Evolutionary conservation across 2,113 vertebrate species (phyloP), one percentile per base, ranked within the genome.

Genomic region (Chaenogobius annularis): DNA sequence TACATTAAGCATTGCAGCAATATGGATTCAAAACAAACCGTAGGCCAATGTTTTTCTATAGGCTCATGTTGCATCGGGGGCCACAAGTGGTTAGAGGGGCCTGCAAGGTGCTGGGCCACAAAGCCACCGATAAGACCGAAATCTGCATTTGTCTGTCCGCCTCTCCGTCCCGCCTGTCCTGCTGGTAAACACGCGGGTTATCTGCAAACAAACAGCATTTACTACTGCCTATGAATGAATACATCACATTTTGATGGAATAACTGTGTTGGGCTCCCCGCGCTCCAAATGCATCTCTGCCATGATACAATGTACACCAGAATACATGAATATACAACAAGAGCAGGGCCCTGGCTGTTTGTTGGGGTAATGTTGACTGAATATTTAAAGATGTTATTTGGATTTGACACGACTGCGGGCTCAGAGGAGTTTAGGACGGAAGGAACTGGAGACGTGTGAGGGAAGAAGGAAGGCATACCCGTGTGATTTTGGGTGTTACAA

Each of bases 311-410:
- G 87, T 90, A 91, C 84, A 86, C 86, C 90, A 61, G 91, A 87
- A 92, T 92, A 91, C 88, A 92, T 93, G 92, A 92, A 93, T 93
- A 91, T 84, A 65, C 88, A 93, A 91, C 82, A 77, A 90, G 61
- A 20, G 87, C 74, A 79, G 77, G 50, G 76, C 82, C 80, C 77
- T 81, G 6, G 80, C 78, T 84, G 88, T 88, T 89, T 89, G 88
- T 88, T 76, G 80, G 81, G 75, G 74, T 48, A 77, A 82, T 90
- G 89, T 89, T 90, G 86, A 92, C 92, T 90, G 91, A 84, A 91
- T 92, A 90, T 90, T 91, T 90, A 88, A 92, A 92, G 84, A 85
- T 80, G 83, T 86, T 90, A 85, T 89, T 90, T 88, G 74, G 88
- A 89, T 91, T 85, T 90, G 87, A 90, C 88, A 88, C 81, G 74